Percentiles rank a stretch among this genome's conserved stretches.
Evolutionary conservation across 2,888 invertebrate genomes (phyloP).

Genomic region (Creontiades dilutus): DNA sequence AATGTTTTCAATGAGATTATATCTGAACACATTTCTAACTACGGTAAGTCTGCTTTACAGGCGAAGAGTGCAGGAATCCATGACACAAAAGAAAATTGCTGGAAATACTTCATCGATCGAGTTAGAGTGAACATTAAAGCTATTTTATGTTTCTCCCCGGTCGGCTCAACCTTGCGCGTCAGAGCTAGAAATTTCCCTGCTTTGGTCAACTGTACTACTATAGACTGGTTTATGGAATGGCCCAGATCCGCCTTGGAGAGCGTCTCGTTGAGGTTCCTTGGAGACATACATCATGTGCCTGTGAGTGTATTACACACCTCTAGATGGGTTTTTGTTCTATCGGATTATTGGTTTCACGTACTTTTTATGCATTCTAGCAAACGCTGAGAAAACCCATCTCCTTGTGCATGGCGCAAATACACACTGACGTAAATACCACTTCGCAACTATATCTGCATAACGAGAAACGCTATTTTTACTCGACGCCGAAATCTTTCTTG

Average conservation of each 20-base stretch:
- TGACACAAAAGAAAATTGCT: slow-evolving; percentile 95
- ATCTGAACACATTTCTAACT: no score
- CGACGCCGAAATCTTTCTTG: slow-evolving; percentile 96
- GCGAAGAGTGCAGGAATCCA: slow-evolving; percentile 89
- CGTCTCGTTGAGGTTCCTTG: slow-evolving; percentile 90
- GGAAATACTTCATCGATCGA: slow-evolving; percentile 95
- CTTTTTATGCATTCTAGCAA: slow-evolving; percentile 78
- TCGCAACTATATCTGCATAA: slow-evolving; percentile 89
- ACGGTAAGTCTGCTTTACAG: slow-evolving; percentile 79
- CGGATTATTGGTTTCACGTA: neutral
- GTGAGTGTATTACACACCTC: slow-evolving; percentile 80
- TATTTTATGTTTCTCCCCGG: slow-evolving; percentile 96
- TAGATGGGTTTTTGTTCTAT: no score
- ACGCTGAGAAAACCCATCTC: slow-evolving; percentile 83
- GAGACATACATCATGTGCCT: slow-evolving; percentile 87
- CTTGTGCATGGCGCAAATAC: slow-evolving; percentile 93
- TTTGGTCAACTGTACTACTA: slow-evolving; percentile 93
- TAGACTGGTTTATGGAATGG: slow-evolving; percentile 99
- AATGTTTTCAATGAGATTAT: no score
- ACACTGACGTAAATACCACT: slow-evolving; percentile 91
- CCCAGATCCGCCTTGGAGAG: slow-evolving; percentile 93
- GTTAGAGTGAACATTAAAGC: slow-evolving; percentile 88
- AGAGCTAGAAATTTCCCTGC: slow-evolving; percentile 96
- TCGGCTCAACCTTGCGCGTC: slow-evolving; percentile 91
- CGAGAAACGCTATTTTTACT: slow-evolving; percentile 95